Evolutionary conservation across 2,113 vertebrate genomes (phyloP).

Genomic region (Zosterops japonicus): DNA sequence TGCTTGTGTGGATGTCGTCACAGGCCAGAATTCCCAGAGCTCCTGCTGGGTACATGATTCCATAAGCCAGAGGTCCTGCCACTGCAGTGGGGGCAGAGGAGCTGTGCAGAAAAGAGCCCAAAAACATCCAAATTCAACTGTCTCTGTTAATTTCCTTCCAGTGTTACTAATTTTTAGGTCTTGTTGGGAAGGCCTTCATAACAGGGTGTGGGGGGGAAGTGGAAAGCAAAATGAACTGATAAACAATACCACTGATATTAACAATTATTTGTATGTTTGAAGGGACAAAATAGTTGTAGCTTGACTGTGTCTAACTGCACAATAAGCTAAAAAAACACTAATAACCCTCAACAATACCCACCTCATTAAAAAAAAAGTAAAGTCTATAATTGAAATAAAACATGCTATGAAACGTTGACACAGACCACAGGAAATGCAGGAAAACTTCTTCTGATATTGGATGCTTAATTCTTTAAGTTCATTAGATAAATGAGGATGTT

Average conservation of each 20-base stretch:
- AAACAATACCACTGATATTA: background rate
- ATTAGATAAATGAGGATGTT: background rate
- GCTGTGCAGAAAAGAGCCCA: fast-evolving
- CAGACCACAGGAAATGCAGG: background rate
- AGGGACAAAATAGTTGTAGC: background rate
- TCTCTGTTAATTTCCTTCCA: background rate
- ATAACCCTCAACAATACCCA: background rate
- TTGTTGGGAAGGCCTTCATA: background rate
- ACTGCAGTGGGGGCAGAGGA: background rate
- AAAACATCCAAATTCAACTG: background rate
- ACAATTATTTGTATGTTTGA: background rate
- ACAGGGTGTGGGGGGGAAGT: background rate
- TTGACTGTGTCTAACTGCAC: background rate
- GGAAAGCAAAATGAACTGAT: background rate
- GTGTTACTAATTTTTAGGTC: background rate
- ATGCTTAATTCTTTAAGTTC: background rate
- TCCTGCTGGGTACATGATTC: background rate
- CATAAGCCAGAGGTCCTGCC: background rate
- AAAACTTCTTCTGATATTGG: background rate
- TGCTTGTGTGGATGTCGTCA: background rate
- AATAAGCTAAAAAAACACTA: background rate
- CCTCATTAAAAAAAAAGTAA: background rate
- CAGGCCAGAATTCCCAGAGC: background rate
- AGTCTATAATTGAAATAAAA: background rate
- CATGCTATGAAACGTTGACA: background rate